phyloP scores from a whole-genome alignment of 2,888 invertebrate species.

The Monochamus alternatus region DNA sequence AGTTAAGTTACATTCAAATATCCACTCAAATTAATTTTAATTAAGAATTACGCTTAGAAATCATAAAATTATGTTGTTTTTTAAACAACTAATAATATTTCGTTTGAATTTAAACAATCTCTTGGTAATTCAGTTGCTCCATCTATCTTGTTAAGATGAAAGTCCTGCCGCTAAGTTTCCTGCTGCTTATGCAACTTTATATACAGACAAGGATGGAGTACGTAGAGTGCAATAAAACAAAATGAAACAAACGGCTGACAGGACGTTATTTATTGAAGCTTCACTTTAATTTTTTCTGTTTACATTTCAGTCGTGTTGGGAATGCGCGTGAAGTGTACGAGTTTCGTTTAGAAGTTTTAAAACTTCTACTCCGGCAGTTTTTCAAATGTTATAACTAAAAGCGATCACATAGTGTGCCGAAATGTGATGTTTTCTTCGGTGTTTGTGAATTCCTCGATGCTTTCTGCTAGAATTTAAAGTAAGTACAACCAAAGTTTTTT shows the following conservation, averaged over 20 bases:
- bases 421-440: not conserved
- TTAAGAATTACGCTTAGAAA: too few relatives aligned
- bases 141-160: too few relatives aligned
- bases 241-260: constrained; percentile 33
- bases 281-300: constrained; percentile 39
- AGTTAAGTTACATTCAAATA: too few relatives aligned
- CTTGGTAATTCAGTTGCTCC: too few relatives aligned
- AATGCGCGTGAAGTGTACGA: constrained; percentile 36
- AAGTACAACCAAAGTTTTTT: not conserved
- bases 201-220: constrained; percentile 38
- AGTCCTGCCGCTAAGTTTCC: not conserved
- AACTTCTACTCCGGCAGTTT: constrained; percentile 29
- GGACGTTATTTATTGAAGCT: constrained; percentile 41
- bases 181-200: constrained; percentile 29
- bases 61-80: too few relatives aligned
- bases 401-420: not conserved
- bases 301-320: constrained; percentile 41
- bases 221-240: constrained; percentile 4
- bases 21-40: too few relatives aligned
- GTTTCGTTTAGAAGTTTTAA: constrained; percentile 37
- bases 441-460: not conserved
- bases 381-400: constrained; percentile 12
- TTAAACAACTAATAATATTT: too few relatives aligned
- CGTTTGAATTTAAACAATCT: too few relatives aligned
- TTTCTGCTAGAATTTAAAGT: not conserved